phyloP scores from a whole-genome alignment of 2,113 vertebrate genomes.

The Apodemus speciosus region DNA sequence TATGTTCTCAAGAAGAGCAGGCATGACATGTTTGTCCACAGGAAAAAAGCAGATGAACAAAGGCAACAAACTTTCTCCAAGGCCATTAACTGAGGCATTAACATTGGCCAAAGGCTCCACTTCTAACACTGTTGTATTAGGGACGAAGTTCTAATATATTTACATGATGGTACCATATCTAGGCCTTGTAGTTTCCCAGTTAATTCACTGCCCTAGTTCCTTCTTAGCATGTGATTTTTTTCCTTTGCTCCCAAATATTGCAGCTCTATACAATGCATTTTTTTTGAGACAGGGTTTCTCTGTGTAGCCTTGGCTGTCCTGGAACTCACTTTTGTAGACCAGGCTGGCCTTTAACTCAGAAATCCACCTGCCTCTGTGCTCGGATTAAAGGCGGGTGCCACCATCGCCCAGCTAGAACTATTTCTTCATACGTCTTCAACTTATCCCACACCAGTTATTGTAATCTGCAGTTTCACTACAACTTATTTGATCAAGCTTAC shows the following conservation, averaged over 20 bases:
- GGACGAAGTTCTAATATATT: not conserved
- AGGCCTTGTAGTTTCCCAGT: too few species aligned
- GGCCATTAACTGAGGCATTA: not conserved
- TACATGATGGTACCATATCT: too few species aligned
- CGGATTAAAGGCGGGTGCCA: too few species aligned
- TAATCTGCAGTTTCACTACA: not conserved
- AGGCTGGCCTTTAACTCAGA: too few species aligned
- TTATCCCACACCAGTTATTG: not conserved
- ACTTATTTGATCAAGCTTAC: not conserved
- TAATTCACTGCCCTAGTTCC: not conserved
- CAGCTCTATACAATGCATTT: not conserved
- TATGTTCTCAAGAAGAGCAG: not conserved
- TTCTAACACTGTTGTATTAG: not conserved
- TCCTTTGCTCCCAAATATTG: not conserved
- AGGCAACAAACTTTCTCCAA: not conserved
- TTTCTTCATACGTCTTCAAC: not conserved
- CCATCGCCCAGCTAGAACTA: not conserved
- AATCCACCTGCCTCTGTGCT: too few species aligned
- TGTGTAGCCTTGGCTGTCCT: too few species aligned
- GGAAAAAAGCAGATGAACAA: not conserved
- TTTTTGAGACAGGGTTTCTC: too few species aligned
- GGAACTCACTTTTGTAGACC: too few species aligned
- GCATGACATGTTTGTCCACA: not conserved
- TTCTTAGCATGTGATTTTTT: not conserved
- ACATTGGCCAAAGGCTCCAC: not conserved